Evolutionary conservation across 2,113 vertebrate genomes (phyloP).

Genomic region (Girardinichthys multiradiatus): DNA sequence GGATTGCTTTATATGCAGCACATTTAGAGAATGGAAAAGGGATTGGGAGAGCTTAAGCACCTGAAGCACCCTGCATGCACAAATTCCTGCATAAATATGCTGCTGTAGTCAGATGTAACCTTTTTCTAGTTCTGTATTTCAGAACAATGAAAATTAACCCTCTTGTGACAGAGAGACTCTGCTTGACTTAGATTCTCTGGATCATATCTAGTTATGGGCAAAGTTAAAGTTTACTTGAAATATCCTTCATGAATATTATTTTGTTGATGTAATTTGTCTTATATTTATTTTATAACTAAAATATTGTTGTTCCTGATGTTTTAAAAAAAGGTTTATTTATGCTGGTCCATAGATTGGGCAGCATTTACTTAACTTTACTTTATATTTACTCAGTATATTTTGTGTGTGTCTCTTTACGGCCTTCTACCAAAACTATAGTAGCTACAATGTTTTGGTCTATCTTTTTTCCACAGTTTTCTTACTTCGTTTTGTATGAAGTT

Average conservation of each 20-base stretch:
- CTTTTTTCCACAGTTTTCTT: not conserved
- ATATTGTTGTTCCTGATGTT: not conserved
- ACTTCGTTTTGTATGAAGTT: not conserved
- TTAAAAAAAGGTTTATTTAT: too few species aligned
- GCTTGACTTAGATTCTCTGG: not conserved
- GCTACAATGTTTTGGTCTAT: not conserved
- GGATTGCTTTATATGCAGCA: conserved; percentile 84
- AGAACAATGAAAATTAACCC: conserved; percentile 67
- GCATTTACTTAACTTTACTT: too few species aligned
- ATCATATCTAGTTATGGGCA: conserved; percentile 9
- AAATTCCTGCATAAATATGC: conserved; percentile 77
- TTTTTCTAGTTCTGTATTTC: conserved; percentile 61
- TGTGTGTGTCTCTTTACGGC: not conserved
- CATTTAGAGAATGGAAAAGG: conserved; percentile 80
- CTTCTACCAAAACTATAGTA: not conserved
- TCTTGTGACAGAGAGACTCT: conserved; percentile 23
- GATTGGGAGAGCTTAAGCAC: conserved; percentile 81
- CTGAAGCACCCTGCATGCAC: conserved; percentile 69
- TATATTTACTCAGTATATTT: too few species aligned
- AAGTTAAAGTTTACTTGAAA: not conserved
- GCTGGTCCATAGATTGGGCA: too few species aligned
- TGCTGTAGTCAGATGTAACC: conserved; percentile 72
- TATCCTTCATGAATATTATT: not conserved
- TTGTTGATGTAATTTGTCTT: not conserved
- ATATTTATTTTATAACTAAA: not conserved